These are phyloP conservation scores for Sciurus niger DNA, from an alignment of 2,113 vertebrate species.

Conservation along the genomic window DNA sequence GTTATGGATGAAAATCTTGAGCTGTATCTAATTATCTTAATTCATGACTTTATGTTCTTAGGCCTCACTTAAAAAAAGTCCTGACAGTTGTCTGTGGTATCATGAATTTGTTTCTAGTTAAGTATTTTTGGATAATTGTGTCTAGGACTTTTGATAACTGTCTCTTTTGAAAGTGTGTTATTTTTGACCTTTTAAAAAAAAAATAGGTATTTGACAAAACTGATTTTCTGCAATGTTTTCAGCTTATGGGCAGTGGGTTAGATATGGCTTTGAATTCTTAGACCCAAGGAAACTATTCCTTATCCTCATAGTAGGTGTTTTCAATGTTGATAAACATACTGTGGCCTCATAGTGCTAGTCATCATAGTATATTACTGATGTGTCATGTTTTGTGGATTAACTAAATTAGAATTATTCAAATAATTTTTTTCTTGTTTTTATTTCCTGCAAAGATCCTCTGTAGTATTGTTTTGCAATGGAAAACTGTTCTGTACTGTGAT, in stretches of 20 bases:
- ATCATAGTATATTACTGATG: background rate
- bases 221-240: slow-evolving; percentile 44
- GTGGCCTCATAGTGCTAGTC: background rate
- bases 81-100: background rate
- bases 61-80: slow-evolving; percentile 50
- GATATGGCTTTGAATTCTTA: slow-evolving; percentile 49
- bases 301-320: background rate
- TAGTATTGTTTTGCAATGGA: slow-evolving; percentile 29
- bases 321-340: slow-evolving; percentile 63
- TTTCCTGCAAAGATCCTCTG: slow-evolving; percentile 20
- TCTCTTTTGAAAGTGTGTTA: slow-evolving; percentile 36
- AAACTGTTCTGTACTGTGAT: slow-evolving; percentile 47
- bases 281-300: slow-evolving; percentile 25
- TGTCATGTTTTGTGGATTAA: slow-evolving; percentile 56
- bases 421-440: slow-evolving; percentile 22
- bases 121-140: slow-evolving; percentile 2
- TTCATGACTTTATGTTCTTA: slow-evolving; percentile 54
- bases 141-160: background rate
- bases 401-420: slow-evolving; percentile 43
- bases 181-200: slow-evolving; percentile 31
- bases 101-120: slow-evolving; percentile 28
- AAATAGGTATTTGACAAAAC: slow-evolving; percentile 45
- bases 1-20: slow-evolving; percentile 33
- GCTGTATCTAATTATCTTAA: background rate
- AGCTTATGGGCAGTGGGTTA: background rate